Conservation (phyloP, 2,113 vertebrate species). For the Herpailurus yagouaroundi region DNA sequence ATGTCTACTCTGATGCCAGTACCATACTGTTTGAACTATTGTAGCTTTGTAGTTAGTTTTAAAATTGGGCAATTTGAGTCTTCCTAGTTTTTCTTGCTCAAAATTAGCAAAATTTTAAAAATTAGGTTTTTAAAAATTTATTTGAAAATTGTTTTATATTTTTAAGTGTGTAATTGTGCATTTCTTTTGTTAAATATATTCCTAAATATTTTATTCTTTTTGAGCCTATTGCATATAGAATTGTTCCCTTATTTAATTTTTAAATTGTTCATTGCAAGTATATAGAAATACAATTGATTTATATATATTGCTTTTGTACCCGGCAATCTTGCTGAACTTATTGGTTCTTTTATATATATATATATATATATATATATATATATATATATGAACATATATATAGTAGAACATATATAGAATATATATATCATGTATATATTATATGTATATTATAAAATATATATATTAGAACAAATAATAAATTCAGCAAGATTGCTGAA, state of each 20-base stretch:
- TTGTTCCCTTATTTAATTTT: not conserved
- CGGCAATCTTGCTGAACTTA: not conserved
- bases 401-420: too few relatives aligned
- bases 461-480: too few relatives aligned
- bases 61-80: not conserved
- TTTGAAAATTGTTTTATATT: not conserved
- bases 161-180: not conserved
- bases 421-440: too few relatives aligned
- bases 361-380: too few relatives aligned
- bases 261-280: not conserved
- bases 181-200: not conserved
- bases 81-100: not conserved
- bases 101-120: not conserved
- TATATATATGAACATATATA: too few relatives aligned
- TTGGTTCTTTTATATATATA: not conserved
- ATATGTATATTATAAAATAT: too few relatives aligned
- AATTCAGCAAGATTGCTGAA: too few relatives aligned
- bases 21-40: not conserved
- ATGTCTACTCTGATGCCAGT: not conserved
- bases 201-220: not conserved
- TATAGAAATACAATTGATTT: not conserved
- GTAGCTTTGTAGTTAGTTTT: not conserved
- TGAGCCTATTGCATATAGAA: not conserved
- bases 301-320: not conserved
- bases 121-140: not conserved